Conservation (phyloP, 2,113 vertebrate genomes). For the Mirounga angustirostris region DNA sequence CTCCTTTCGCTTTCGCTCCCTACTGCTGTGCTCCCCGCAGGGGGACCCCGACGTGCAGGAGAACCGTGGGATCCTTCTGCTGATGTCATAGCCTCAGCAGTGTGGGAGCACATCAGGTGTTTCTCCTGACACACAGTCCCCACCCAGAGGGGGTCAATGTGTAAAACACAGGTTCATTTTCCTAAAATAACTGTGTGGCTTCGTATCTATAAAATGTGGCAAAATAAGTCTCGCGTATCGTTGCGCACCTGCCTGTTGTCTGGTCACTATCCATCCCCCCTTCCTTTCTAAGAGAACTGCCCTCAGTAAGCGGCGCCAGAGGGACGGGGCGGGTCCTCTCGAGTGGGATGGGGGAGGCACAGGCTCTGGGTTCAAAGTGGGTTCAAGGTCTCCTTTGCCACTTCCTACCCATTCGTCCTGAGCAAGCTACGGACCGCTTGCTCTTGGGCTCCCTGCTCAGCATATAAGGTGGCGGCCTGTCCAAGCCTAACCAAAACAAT, state of each 20-base stretch:
- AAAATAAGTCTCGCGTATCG: neutral
- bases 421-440: neutral
- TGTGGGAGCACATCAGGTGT: neutral
- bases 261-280: neutral
- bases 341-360: neutral
- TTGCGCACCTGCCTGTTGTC: too few species aligned
- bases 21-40: neutral
- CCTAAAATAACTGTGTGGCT: neutral
- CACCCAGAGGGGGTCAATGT: too few species aligned
- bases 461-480: accelerated
- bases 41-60: neutral
- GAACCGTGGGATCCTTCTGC: neutral
- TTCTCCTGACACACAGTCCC: neutral
- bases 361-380: neutral
- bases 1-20: neutral
- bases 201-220: neutral
- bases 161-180: neutral
- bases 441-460: too few species aligned
- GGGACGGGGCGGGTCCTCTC: too few species aligned
- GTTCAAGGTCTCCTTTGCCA: neutral
- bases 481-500: neutral
- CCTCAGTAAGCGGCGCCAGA: too few species aligned
- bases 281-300: neutral
- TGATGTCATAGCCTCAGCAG: neutral
- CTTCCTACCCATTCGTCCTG: neutral